These are phyloP conservation scores for Cataglyphis altisquamis DNA, from an alignment of 2,888 invertebrate genomes.

Conservation along the genomic window DNA sequence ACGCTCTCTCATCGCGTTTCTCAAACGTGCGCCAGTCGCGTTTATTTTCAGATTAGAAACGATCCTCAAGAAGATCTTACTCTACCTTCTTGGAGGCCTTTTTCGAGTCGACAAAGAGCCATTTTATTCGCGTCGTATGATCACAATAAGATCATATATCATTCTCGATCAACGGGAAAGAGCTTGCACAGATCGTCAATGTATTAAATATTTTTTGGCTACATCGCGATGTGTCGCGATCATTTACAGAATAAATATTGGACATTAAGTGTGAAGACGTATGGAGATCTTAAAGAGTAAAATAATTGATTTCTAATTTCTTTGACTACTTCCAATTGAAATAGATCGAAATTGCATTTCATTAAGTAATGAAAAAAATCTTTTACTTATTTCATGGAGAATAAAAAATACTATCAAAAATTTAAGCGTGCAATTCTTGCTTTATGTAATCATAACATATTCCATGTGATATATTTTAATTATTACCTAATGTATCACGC, in stretches of 20 bases:
- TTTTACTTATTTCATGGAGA: neutral
- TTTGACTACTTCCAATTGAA: neutral
- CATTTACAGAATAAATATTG: neutral
- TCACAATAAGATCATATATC: constrained; percentile 59
- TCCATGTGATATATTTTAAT: neutral
- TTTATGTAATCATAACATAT: neutral
- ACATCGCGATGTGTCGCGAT: neutral
- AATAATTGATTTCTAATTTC: neutral
- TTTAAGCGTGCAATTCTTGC: neutral
- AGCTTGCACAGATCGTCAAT: neutral
- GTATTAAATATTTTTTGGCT: neutral
- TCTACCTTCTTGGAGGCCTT: constrained; percentile 31
- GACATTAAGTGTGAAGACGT: neutral
- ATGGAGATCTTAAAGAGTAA: neutral
- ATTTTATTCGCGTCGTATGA: constrained; percentile 41
- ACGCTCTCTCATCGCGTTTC: constrained; percentile 44
- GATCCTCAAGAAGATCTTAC: constrained; percentile 48
- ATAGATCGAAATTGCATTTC: neutral
- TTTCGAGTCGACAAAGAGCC: constrained; percentile 55
- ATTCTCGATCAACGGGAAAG: neutral
- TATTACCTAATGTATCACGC: neutral
- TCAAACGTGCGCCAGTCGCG: constrained; percentile 68
- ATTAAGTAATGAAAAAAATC: neutral
- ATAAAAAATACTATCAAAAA: neutral
- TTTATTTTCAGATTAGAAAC: constrained; percentile 70